Conservation (phyloP, 92 coral and sea anemone species). For the Zoanthus gigantus region DNA sequence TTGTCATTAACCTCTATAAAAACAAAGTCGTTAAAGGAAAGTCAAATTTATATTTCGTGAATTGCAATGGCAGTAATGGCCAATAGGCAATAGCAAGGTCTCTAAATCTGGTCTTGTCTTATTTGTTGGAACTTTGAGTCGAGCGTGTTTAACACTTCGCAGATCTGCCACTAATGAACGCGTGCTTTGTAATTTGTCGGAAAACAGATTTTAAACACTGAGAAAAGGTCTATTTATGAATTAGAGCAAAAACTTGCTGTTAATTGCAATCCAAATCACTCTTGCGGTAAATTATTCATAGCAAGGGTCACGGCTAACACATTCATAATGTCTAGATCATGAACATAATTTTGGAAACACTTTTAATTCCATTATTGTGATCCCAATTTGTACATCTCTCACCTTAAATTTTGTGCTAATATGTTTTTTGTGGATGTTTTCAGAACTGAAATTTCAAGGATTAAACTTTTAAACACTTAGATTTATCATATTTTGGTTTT, state of each 20-base stretch:
- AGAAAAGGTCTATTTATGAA: slow-evolving; percentile 6
- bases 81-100: not conserved
- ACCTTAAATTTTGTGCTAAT: no score
- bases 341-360: not conserved
- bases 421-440: no score
- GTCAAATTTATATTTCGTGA: not conserved
- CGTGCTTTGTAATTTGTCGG: slow-evolving; percentile 17
- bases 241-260: not conserved
- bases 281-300: slow-evolving; percentile 20
- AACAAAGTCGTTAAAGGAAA: slow-evolving; percentile 11
- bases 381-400: not conserved
- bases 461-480: no score
- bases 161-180: not conserved
- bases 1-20: slow-evolving; percentile 20
- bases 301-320: not conserved
- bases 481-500: no score
- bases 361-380: not conserved
- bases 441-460: no score
- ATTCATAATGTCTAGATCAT: not conserved
- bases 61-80: not conserved
- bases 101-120: not conserved
- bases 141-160: not conserved
- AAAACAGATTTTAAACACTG: not conserved
- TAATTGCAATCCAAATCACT: slow-evolving; percentile 28
- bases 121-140: not conserved